phyloP scores from a whole-genome alignment of 1,140 invertebrate species.

The Atopsyche davidsoni region DNA sequence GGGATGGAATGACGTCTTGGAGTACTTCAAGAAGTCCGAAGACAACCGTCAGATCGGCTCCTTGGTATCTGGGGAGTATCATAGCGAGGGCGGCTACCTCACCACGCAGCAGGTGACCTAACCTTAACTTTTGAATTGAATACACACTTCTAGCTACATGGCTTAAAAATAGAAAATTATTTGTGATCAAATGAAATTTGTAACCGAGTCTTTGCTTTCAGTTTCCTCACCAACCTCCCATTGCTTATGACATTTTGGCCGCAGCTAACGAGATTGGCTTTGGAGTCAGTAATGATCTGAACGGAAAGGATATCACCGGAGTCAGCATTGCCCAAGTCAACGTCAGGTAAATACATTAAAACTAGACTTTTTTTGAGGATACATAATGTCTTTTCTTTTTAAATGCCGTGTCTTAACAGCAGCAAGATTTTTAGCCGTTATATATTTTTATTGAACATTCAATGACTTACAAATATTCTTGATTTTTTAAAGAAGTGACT shows the following conservation, averaged over 20 bases:
- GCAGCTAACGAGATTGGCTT: slow-evolving; percentile 43
- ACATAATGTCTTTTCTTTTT: no score
- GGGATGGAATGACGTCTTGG: slow-evolving; percentile 83
- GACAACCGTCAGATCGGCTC: slow-evolving; percentile 69
- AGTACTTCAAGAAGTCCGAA: slow-evolving; percentile 81
- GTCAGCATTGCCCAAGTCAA: slow-evolving; percentile 84
- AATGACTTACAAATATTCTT: neutral
- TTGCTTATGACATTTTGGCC: slow-evolving; percentile 42
- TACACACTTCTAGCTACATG: no score
- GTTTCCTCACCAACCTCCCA: slow-evolving; percentile 42
- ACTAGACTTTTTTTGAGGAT: neutral
- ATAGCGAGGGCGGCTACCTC: slow-evolving; percentile 67
- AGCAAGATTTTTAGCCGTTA: no score
- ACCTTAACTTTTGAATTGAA: neutral
- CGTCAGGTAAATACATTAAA: slow-evolving; percentile 51
- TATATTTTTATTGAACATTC: no score
- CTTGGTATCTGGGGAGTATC: slow-evolving; percentile 65
- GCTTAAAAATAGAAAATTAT: no score
- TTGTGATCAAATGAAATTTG: neutral
- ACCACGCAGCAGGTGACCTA: slow-evolving; percentile 39
- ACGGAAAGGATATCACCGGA: slow-evolving; percentile 72
- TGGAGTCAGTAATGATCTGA: slow-evolving; percentile 57
- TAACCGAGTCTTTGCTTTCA: slow-evolving; percentile 23
- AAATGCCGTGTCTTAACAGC: no score
- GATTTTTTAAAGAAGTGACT: no score